These are phyloP conservation scores for Acanthosoma haemorrhoidale DNA, from an alignment of 2,888 invertebrate genomes.

Conservation along the genomic window DNA sequence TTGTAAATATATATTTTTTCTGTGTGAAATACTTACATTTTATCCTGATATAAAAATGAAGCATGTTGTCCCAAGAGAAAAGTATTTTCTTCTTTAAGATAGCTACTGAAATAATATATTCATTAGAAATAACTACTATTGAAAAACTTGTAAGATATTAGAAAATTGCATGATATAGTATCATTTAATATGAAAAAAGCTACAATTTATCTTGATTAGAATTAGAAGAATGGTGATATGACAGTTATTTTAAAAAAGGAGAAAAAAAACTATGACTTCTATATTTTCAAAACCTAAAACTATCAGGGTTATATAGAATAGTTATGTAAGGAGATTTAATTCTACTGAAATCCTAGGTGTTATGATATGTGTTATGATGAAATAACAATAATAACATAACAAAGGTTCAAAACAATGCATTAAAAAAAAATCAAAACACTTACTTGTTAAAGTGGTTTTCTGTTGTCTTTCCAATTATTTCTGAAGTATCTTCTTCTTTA, in stretches of 20 bases:
- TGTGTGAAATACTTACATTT: constrained; percentile 34
- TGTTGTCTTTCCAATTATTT: background rate
- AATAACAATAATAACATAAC: background rate
- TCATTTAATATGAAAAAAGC: background rate
- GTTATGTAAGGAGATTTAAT: background rate
- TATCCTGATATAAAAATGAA: constrained; percentile 32
- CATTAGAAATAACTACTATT: background rate
- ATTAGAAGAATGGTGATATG: background rate
- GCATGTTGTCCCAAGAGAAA: constrained; percentile 31
- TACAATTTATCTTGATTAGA: background rate
- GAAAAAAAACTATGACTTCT: background rate
- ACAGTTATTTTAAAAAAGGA: background rate
- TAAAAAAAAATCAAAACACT: background rate
- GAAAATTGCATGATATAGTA: background rate
- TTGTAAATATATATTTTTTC: too few species aligned
- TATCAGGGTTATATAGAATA: too few species aligned
- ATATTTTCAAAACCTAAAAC: background rate
- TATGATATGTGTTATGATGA: background rate
- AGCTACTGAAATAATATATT: constrained; percentile 7
- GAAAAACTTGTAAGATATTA: background rate
- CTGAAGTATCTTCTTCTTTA: background rate
- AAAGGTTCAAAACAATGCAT: background rate
- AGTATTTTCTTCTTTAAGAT: constrained; percentile 23
- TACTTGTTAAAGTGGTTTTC: constrained; percentile 9
- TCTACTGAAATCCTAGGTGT: background rate